Conservation (phyloP, 2,888 invertebrate genomes). For the Acrobasis repandana region DNA sequence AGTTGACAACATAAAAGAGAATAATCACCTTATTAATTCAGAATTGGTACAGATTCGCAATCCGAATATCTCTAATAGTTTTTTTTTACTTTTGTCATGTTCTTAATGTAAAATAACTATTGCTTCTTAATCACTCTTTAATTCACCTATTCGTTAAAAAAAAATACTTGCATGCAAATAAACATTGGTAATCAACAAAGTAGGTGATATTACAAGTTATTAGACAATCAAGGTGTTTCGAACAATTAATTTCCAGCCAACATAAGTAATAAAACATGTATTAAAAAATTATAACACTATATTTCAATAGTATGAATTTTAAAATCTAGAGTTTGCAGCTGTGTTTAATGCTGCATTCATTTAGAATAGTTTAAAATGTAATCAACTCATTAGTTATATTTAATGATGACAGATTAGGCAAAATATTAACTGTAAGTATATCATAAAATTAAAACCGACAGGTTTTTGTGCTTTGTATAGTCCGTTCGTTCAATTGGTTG, state of each 20-base stretch:
- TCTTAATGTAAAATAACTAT: background rate
- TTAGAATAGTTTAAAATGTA: too few relatives aligned
- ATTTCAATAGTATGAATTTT: too few relatives aligned
- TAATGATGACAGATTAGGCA: background rate
- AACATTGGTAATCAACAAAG: background rate
- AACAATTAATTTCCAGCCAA: too few relatives aligned
- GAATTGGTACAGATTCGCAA: constrained; percentile 8
- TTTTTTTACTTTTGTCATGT: constrained; percentile 14
- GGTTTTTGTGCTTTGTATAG: background rate
- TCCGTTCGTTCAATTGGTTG: too few relatives aligned
- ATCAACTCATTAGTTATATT: background rate
- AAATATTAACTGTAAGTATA: background rate
- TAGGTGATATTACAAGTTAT: background rate
- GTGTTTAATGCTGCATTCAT: too few relatives aligned
- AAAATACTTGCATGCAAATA: background rate
- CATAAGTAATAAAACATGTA: too few relatives aligned
- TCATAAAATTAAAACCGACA: background rate
- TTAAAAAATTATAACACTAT: too few relatives aligned
- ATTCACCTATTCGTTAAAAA: constrained; percentile 16
- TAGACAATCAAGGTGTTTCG: too few relatives aligned
- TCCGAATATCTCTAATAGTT: constrained; percentile 1
- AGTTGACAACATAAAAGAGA: constrained; percentile 28
- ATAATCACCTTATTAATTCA: constrained; percentile 29
- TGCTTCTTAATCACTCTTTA: constrained; percentile 10
- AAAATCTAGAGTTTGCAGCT: too few relatives aligned